Base-by-base conservation (phyloP, 2,888 invertebrate species). In the Phragmatobia fuliginosa region DNA sequence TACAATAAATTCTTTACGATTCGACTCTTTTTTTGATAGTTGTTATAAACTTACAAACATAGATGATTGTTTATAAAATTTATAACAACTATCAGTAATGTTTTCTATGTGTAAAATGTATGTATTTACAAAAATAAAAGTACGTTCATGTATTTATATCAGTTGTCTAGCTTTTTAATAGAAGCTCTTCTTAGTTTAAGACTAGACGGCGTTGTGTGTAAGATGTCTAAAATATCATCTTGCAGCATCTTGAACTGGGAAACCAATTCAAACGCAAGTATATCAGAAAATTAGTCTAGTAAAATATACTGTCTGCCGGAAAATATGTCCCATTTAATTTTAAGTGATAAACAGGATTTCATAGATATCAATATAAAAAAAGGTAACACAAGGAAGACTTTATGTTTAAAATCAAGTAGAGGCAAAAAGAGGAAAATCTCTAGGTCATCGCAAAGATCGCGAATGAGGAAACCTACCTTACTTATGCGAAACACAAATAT, bases 1-100 rank as follows among this genome's bases (percentile, higher is more conserved):
- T 52, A 72, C 66, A 71, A 82, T 80, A 77, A 76, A 76, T 76
- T 78, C 36, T 76, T 68, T 58, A 65, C 38, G 33, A 60, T 65
- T 67, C 72, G 69, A 73, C 63, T 71, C 75, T 60, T 70, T 77
- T 75, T 70, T 71, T n/a, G 2, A 49, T 63, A 74, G 59, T 56
- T 69, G 66, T 68, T 63, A 38, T 66, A 60, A 60, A 59, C 14
- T 28, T 16, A 56, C 28, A 56, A n/a, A n/a, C n/a, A n/a, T n/a
- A n/a, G n/a, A n/a, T n/a, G n/a, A n/a, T n/a, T n/a, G n/a, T n/a
- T n/a, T n/a, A n/a, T n/a, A n/a, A n/a, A n/a, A n/a, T n/a, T n/a
- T n/a, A n/a, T n/a, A n/a, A n/a, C n/a, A n/a, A n/a, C n/a, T n/a
- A n/a, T n/a, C n/a, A n/a, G n/a, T n/a, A n/a, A n/a, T n/a, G n/a